Conservation (phyloP, 2,113 vertebrate species). For the Phylloscopus whistleri region DNA sequence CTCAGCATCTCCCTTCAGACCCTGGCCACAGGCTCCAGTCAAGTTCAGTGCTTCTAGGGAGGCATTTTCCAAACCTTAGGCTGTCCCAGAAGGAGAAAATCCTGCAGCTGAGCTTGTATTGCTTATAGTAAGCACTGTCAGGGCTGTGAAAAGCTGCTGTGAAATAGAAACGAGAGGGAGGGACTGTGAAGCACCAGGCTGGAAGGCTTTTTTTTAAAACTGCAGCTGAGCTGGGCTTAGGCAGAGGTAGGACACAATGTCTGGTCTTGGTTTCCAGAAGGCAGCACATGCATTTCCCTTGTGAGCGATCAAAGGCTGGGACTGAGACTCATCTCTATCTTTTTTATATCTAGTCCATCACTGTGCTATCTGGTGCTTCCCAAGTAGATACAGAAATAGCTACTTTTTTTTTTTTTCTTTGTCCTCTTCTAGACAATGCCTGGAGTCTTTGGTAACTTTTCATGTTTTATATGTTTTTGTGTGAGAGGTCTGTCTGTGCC, state of each 20-base stretch:
- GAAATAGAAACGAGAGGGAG: conserved; percentile 3
- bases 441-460: neutral
- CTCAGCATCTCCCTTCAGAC: neutral
- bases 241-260: neutral
- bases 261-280: neutral
- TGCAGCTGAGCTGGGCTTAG: neutral
- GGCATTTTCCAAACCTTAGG: neutral
- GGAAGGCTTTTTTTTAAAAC: conserved; percentile 10
- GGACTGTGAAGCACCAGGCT: neutral
- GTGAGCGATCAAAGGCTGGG: neutral
- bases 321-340: neutral
- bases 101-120: neutral
- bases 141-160: conserved; percentile 8
- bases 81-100: neutral
- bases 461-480: neutral
- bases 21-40: neutral
- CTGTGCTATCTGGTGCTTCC: neutral
- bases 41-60: neutral
- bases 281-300: neutral
- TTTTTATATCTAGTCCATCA: neutral
- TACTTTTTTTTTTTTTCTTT: neutral
- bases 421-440: neutral
- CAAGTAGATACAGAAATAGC: conserved; percentile 14
- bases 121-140: neutral
- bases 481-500: neutral